A percentile compares a stretch with the other conserved stretches of the same genome.
Conservation (phyloP, 1,140 invertebrate genomes). For the Drosophila serrata region DNA sequence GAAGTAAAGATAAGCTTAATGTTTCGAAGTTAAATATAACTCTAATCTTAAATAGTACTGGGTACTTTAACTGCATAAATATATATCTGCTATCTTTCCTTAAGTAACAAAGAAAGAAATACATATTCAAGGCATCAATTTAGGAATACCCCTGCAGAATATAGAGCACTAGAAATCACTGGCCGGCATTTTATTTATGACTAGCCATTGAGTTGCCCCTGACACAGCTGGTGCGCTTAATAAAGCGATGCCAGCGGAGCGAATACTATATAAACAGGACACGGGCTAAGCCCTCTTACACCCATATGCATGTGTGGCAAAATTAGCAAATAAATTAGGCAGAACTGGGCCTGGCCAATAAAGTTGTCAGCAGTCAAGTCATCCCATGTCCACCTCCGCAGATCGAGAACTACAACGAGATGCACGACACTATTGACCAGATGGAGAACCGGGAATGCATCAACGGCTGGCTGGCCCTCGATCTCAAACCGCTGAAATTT, state of each 20-base stretch:
- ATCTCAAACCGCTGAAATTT: constrained; percentile 90
- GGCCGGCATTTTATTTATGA: constrained; percentile 78
- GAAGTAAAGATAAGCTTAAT: neutral
- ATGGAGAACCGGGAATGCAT: constrained; percentile 83
- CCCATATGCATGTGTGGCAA: constrained; percentile 54
- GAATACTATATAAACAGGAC: constrained; percentile 26
- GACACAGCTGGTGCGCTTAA: constrained; percentile 76
- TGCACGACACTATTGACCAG: constrained; percentile 79
- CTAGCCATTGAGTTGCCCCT: constrained; percentile 69
- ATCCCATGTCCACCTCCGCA: constrained; percentile 15
- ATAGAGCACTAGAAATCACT: constrained; percentile 62
- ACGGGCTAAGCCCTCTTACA: constrained; percentile 5
- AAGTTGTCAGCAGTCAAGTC: constrained; percentile 55
- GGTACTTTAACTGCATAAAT: no score
- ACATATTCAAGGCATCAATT: neutral
- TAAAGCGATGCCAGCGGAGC: constrained; percentile 45
- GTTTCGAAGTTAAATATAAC: neutral
- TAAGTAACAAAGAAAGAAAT: neutral
- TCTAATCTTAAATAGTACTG: fast-evolving
- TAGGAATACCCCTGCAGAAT: neutral
- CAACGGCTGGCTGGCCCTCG: constrained; percentile 89
- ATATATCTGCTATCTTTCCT: no score
- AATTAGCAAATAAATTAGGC: constrained; percentile 77
- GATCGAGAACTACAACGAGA: constrained; percentile 81
- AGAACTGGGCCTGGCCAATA: constrained; percentile 35